Evolutionary conservation across 2,113 vertebrate species (phyloP).

Genomic region (Fukomys damarensis): DNA sequence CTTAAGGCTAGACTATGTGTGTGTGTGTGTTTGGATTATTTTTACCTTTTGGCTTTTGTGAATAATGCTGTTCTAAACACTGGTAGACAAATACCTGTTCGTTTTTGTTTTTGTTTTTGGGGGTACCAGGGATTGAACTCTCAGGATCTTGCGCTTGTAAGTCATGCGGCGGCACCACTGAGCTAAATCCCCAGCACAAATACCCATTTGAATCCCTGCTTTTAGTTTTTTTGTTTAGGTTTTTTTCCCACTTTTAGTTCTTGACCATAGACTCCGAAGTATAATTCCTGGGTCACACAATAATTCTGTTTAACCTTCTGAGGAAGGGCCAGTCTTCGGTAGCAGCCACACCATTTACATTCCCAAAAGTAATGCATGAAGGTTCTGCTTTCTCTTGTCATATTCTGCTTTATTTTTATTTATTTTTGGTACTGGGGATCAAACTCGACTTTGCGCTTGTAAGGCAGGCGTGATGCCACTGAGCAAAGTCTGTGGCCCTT

Average conservation of each 20-base stretch:
- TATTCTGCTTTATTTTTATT: neutral
- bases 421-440: neutral
- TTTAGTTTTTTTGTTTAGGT: neutral
- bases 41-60: neutral
- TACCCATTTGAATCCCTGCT: neutral
- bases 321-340: neutral
- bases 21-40: neutral
- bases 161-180: no score
- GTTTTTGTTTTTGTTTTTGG: no score
- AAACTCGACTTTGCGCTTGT: no score
- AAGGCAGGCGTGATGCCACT: no score
- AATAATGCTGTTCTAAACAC: neutral
- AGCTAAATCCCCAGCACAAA: no score
- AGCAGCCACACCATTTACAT: neutral
- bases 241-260: neutral
- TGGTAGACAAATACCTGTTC: neutral
- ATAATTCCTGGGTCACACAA: neutral
- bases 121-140: no score
- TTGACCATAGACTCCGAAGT: neutral
- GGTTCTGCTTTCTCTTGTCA: neutral
- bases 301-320: neutral
- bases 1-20: neutral
- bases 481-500: no score
- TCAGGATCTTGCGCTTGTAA: no score
- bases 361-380: neutral